phyloP scores from a whole-genome alignment of 2,797 vertebrate species.

The Malacoctenus gilli region DNA sequence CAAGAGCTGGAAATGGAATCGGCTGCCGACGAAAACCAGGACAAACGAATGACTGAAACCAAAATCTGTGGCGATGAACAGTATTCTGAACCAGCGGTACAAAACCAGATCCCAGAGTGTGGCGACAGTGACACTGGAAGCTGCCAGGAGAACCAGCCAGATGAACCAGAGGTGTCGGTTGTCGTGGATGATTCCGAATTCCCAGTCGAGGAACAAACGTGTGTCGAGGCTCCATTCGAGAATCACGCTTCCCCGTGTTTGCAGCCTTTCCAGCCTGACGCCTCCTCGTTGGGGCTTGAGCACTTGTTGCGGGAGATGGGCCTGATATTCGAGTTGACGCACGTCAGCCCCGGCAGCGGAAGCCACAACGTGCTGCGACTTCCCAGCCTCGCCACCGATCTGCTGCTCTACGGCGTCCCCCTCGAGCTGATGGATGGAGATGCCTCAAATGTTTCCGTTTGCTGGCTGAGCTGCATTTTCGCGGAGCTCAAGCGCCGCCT shows the following conservation, averaged over 20 bases:
- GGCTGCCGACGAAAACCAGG: conserved; percentile 12
- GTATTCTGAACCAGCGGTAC: background rate
- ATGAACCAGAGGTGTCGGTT: background rate
- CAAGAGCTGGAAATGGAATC: background rate
- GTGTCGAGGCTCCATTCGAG: conserved; percentile 18
- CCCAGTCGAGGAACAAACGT: conserved; percentile 11
- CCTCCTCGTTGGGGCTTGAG: conserved; percentile 77
- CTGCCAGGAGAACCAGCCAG: background rate
- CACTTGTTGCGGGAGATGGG: conserved; percentile 88
- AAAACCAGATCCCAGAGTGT: conserved; percentile 12
- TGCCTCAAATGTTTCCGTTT: conserved; percentile 78
- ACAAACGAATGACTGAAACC: background rate
- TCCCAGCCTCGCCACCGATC: conserved; percentile 79
- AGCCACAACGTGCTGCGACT: conserved; percentile 75
- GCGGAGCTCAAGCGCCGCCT: conserved; percentile 79
- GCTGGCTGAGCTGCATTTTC: conserved; percentile 82
- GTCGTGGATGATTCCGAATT: background rate
- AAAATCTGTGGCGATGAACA: conserved; percentile 1
- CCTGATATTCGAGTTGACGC: conserved; percentile 82
- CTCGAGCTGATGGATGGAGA: conserved; percentile 86
- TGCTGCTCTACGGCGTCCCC: conserved; percentile 82
- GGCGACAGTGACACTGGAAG: conserved; percentile 8
- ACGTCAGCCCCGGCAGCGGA: conserved; percentile 55
- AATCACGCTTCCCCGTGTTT: too few relatives aligned
- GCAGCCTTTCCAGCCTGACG: conserved; percentile 25